Conservation (phyloP, 2,113 vertebrate species). For the Aleadryas rufinucha region DNA sequence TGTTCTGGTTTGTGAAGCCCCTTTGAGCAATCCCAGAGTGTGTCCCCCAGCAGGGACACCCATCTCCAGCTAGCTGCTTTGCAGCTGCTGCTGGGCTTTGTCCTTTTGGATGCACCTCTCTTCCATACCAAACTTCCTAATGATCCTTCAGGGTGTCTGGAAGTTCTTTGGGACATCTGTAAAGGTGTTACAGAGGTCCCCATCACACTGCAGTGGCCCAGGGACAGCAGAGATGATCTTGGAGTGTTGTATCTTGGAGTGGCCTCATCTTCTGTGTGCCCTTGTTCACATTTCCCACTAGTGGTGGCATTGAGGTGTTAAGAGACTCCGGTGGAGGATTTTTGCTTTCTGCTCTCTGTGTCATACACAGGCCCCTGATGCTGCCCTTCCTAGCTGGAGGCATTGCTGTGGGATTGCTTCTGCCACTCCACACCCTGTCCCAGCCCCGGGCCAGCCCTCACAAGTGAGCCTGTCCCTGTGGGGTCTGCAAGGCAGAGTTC, state of each 20-base stretch:
- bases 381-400: not conserved
- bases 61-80: not conserved
- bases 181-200: not conserved
- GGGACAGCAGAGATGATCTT: not conserved
- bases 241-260: not conserved
- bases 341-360: not conserved
- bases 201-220: not conserved
- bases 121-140: not conserved
- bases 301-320: rapidly evolving
- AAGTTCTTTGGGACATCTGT: not conserved
- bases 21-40: not conserved
- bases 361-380: not conserved
- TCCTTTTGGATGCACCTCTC: not conserved
- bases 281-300: not conserved
- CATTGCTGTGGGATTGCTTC: not conserved
- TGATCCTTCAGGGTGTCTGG: rapidly evolving
- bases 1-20: not conserved
- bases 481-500: not conserved
- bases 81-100: not conserved
- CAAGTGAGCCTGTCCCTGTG: not conserved
- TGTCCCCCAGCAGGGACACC: not conserved
- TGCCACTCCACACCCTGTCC: not conserved
- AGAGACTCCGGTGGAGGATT: not conserved
- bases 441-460: not conserved
- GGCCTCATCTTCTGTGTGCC: not conserved